phyloP scores from a whole-genome alignment of 2,888 invertebrate species.

The Brenthis daphne region DNA sequence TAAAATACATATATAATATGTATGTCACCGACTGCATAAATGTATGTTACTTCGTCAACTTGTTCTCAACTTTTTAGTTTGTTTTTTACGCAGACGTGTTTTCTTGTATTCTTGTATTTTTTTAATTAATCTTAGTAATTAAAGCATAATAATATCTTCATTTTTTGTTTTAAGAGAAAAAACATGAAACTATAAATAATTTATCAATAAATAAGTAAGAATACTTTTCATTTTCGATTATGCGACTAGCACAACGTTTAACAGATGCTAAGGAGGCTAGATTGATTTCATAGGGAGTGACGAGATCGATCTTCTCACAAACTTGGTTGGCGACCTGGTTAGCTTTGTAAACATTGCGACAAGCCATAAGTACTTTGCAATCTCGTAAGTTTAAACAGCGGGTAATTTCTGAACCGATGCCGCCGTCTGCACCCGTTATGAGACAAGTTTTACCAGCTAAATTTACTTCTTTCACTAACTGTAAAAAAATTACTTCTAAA shows the following conservation, averaged over 20 bases:
- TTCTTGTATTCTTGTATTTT: no score
- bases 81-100: no score
- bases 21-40: no score
- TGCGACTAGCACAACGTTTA: constrained; percentile 57
- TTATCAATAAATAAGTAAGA: background rate
- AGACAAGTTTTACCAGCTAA: constrained; percentile 90
- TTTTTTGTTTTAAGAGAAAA: no score
- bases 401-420: constrained; percentile 96
- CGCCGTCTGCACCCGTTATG: constrained; percentile 95
- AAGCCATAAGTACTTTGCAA: constrained; percentile 92
- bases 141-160: no score
- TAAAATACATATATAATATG: no score
- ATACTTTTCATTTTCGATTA: constrained; percentile 55
- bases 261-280: constrained; percentile 68
- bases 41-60: no score
- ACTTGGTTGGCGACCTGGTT: constrained; percentile 57
- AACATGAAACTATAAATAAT: no score
- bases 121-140: no score
- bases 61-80: no score
- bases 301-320: constrained; percentile 49
- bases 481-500: constrained; percentile 37
- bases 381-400: constrained; percentile 90
- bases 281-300: constrained; percentile 60
- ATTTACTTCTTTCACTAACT: constrained; percentile 90
- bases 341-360: constrained; percentile 87